A percentile compares a stretch with the other conserved stretches of the same genome.
These are phyloP conservation scores for Anolis apletophallus DNA, from an alignment of 2,797 vertebrate genomes.

Conservation along the genomic window DNA sequence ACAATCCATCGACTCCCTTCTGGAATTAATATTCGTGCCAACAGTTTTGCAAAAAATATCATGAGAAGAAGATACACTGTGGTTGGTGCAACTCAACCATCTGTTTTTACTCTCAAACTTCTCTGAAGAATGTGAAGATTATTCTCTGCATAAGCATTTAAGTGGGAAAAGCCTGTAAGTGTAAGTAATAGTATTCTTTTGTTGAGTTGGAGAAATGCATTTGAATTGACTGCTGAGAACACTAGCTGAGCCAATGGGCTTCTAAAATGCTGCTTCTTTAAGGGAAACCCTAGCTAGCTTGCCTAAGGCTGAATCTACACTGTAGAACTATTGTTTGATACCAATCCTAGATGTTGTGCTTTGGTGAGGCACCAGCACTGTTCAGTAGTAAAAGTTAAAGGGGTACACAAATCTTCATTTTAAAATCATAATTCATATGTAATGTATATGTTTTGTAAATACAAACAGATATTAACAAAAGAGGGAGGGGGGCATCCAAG, in stretches of 20 bases:
- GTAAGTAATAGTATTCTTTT: rapidly evolving
- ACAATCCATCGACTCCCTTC: slow-evolving; percentile 7
- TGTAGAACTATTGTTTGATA: no score
- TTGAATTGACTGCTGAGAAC: not conserved
- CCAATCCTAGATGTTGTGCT: no score
- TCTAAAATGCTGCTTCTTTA: slow-evolving; percentile 66
- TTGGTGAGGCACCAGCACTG: no score
- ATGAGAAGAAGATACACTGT: not conserved
- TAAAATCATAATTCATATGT: no score
- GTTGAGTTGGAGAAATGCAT: not conserved
- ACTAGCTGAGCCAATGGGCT: rapidly evolving
- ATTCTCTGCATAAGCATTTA: rapidly evolving
- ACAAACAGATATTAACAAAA: no score
- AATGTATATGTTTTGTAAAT: no score
- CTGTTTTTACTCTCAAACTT: not conserved
- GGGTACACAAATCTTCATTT: no score
- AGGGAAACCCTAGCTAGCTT: slow-evolving; percentile 45
- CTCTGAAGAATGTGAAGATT: not conserved
- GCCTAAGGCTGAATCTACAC: no score
- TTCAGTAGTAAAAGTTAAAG: no score
- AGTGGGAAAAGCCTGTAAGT: not conserved
- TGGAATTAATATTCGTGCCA: slow-evolving; percentile 3
- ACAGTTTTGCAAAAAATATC: slow-evolving; percentile 14
- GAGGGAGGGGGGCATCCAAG: no score
- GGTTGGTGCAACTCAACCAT: not conserved